A percentile compares a stretch with the other conserved stretches of the same genome.
These are phyloP conservation scores for Artemia franciscana DNA, from an alignment of 1,140 invertebrate species.

Conservation along the genomic window DNA sequence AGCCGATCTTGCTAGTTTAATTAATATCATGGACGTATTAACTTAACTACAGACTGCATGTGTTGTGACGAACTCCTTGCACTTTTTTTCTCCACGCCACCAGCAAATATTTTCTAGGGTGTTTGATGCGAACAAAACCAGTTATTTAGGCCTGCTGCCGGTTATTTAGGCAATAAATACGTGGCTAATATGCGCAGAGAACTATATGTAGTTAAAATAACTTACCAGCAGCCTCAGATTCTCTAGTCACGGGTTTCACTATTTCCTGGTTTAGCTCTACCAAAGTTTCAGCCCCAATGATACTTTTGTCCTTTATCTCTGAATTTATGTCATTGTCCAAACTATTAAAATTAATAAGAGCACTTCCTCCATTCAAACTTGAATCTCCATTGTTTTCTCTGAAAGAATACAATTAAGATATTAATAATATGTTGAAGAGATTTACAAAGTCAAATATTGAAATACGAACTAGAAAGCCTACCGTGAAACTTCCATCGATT, in stretches of 20 bases:
- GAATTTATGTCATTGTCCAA: background rate
- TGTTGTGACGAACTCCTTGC: no score
- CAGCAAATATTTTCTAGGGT: no score
- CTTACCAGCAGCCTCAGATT: background rate
- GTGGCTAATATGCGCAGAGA: no score
- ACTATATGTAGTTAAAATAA: no score
- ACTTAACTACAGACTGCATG: no score
- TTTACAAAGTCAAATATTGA: background rate
- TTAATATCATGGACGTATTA: no score
- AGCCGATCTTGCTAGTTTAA: no score
- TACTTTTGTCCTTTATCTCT: no score
- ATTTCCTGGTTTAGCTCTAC: background rate
- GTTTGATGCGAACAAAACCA: no score
- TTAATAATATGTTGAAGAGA: background rate
- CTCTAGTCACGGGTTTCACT: background rate
- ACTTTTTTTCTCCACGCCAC: no score
- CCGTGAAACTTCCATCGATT: background rate
- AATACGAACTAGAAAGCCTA: background rate
- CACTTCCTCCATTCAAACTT: background rate
- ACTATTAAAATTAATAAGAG: background rate
- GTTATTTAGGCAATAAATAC: no score
- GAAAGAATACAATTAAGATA: background rate
- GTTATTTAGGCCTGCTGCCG: no score
- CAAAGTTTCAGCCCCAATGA: background rate
- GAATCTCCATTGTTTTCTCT: background rate